These are phyloP conservation scores for Hypomecis punctinalis DNA, from an alignment of 2,888 invertebrate genomes.

Conservation along the genomic window DNA sequence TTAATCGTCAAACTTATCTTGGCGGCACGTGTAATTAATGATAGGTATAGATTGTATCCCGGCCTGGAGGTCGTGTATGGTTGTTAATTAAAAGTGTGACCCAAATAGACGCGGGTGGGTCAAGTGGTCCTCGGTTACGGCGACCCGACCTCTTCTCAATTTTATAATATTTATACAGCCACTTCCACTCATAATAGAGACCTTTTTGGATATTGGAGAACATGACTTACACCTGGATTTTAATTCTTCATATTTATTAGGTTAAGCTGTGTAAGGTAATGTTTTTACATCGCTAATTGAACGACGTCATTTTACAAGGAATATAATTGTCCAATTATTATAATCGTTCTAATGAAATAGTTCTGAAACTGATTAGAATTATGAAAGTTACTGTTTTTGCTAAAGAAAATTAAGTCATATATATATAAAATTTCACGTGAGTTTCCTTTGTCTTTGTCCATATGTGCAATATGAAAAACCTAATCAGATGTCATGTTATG, in stretches of 20 bases:
- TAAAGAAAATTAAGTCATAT: too few species aligned
- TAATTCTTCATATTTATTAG: neutral
- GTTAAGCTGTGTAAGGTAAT: neutral
- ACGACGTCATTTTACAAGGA: too few species aligned
- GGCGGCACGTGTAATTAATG: conserved; percentile 7
- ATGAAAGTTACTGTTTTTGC: too few species aligned
- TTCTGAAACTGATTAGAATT: too few species aligned
- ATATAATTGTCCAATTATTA: too few species aligned
- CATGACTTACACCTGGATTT: neutral
- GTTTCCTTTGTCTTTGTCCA: too few species aligned
- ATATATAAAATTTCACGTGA: too few species aligned
- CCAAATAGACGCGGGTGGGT: conserved; percentile 48
- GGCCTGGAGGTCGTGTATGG: conserved; percentile 35
- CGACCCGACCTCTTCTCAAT: conserved; percentile 25
- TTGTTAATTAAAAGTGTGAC: conserved; percentile 57
- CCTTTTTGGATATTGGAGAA: conserved; percentile 7
- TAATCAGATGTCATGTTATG: too few species aligned
- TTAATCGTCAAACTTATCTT: neutral
- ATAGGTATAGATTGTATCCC: conserved; percentile 20
- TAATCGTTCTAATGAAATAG: too few species aligned
- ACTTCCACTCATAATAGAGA: conserved; percentile 4
- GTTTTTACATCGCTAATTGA: too few species aligned
- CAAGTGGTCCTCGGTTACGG: conserved; percentile 47
- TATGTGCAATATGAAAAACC: too few species aligned
- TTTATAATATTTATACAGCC: conserved; percentile 19